Conservation (phyloP, 2,113 vertebrate species). For the Nothoprocta perdicaria region DNA sequence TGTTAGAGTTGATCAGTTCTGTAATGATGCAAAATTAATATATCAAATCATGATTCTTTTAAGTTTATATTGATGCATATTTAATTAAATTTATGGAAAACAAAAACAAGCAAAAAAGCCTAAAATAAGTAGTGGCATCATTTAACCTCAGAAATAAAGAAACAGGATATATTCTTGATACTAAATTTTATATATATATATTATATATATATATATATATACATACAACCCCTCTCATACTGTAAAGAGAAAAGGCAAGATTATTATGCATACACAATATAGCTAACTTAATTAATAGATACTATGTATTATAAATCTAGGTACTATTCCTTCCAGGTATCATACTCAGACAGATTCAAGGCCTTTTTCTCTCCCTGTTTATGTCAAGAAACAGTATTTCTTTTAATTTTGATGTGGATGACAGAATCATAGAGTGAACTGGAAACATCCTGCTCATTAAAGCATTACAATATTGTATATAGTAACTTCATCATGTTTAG, state of each 20-base stretch:
- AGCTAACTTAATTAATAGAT: not conserved
- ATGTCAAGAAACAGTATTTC: not conserved
- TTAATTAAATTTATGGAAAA: too few relatives aligned
- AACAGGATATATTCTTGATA: not conserved
- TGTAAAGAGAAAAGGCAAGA: not conserved
- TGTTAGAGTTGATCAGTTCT: too few relatives aligned
- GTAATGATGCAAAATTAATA: too few relatives aligned
- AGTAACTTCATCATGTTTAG: not conserved
- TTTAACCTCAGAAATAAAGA: not conserved
- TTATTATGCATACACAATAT: not conserved
- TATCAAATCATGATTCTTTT: too few relatives aligned
- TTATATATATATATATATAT: not conserved
- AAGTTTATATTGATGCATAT: too few relatives aligned
- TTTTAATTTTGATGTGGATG: not conserved
- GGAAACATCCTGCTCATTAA: not conserved
- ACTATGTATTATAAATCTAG: not conserved
- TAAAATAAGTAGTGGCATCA: not conserved
- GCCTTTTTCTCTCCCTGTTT: not conserved
- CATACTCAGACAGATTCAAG: not conserved
- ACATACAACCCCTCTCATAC: not conserved
- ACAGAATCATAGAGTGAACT: not conserved
- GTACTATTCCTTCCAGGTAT: not conserved
- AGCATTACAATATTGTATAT: not conserved
- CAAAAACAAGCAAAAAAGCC: too few relatives aligned
- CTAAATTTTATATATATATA: not conserved